Base-by-base conservation (phyloP, 2,113 vertebrate genomes). In the Pleuronectes platessa region DNA sequence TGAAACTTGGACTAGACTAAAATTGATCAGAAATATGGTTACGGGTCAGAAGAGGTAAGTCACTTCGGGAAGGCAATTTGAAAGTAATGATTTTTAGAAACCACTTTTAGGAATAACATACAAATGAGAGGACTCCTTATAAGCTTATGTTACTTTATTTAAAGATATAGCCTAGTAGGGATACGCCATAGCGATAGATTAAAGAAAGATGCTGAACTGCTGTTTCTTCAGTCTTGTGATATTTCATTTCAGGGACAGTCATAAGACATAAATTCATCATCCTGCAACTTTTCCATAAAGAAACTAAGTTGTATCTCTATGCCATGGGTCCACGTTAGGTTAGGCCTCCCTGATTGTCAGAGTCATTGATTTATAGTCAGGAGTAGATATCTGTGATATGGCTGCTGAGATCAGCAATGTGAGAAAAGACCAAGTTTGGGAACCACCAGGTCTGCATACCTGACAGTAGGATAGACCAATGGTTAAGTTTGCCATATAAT, bases 191-290 rank as follows among this genome's bases (percentile, higher is more conserved):
- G n/a, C 17, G 59, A 49, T 21, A 51, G 42, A 60, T 55, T 20
- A 53, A 53, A 59, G 17, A 14, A 15, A 15, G 27, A 42, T 27
- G 14, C 37, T n/a, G 1, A 40, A 23, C 61, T 58, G 21, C 31
- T 3, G 21, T n/a, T 73, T 23, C 23, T 14, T 10, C 51, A 61
- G 45, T 23, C 64, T 31, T 1, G 42, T 40, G 72, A 27, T 68
- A 69, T 65, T 60, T 73, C 20, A 3, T 65, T 60, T 61, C 2
- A 2, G 27, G 17, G 63, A 78, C 45, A 68, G 67, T 79, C 79
- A 78, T 75, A 47, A 79, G 71, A 65, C 49, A 10, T 56, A 27
- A 13, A 10, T 3, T 23, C 45, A 60, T 10, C n/a, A 51, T 53
- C 20, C 55, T 62, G 21, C 56, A 68, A 62, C 42, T 75, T 7